Percentiles rank a stretch among this genome's conserved stretches.
These are phyloP conservation scores for Danaus melanippus DNA, from an alignment of 1,140 invertebrate genomes.

Conservation along the genomic window DNA sequence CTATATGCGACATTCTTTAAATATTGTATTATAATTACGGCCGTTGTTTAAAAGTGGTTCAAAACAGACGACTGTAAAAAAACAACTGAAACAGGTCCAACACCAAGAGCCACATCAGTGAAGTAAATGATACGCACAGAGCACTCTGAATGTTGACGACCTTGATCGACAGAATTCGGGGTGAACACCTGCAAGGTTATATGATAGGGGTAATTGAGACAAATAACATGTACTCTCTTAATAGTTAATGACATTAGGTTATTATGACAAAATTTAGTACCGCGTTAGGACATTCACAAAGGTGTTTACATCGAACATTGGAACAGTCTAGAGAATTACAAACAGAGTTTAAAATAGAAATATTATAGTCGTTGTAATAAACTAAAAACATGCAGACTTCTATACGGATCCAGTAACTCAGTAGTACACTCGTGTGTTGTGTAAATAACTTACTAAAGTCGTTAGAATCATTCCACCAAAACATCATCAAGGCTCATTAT, in stretches of 20 bases:
- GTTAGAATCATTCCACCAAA: too few relatives aligned
- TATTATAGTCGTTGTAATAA: too few relatives aligned
- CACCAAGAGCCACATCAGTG: constrained; percentile 7
- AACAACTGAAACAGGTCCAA: constrained; percentile 17
- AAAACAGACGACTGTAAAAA: constrained; percentile 17
- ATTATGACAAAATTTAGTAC: too few relatives aligned
- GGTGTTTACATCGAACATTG: not conserved
- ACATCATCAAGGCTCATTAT: too few relatives aligned
- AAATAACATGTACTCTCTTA: constrained; percentile 5
- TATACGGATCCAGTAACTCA: too few relatives aligned
- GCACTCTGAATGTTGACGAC: constrained; percentile 49
- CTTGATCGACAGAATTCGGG: constrained; percentile 52
- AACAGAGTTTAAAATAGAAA: too few relatives aligned
- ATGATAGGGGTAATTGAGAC: constrained; percentile 14
- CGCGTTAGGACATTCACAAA: not conserved
- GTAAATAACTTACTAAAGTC: too few relatives aligned
- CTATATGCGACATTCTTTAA: constrained; percentile 2
- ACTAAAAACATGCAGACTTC: too few relatives aligned
- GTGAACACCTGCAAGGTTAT: constrained; percentile 25
- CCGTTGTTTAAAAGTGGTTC: constrained; percentile 6
- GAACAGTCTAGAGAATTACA: too few relatives aligned
- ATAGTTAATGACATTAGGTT: constrained; percentile 1
- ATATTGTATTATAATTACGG: constrained; percentile 8
- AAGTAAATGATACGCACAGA: constrained; percentile 7
- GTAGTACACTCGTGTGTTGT: too few relatives aligned